These are phyloP conservation scores for Parnassius orleans DNA, from an alignment of 2,888 invertebrate genomes.

Conservation along the genomic window DNA sequence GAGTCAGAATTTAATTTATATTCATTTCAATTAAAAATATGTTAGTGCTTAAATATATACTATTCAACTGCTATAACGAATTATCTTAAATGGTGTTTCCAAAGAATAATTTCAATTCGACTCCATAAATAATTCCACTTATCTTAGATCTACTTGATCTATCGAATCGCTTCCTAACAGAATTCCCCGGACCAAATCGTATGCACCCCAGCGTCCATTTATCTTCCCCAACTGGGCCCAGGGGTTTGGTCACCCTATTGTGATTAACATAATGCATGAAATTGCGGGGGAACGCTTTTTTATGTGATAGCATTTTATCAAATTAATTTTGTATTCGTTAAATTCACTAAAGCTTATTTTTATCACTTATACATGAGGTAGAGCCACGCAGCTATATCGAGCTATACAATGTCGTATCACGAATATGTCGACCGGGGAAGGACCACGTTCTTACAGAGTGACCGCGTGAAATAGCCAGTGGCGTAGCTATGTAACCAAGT, in stretches of 20 bases:
- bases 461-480: too few relatives aligned
- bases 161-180: conserved; percentile 44
- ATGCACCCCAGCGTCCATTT: conserved; percentile 44
- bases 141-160: conserved; percentile 31
- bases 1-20: too few relatives aligned
- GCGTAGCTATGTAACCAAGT: too few relatives aligned
- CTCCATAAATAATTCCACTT: conserved; percentile 27
- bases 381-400: too few relatives aligned
- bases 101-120: conserved; percentile 16
- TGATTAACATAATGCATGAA: conserved; percentile 35
- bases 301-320: conserved; percentile 13
- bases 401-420: too few relatives aligned
- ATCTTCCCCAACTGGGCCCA: conserved; percentile 31
- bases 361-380: too few relatives aligned
- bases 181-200: conserved; percentile 32
- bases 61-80: too few relatives aligned
- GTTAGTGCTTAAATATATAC: not conserved
- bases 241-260: conserved; percentile 34
- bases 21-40: too few relatives aligned
- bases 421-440: too few relatives aligned
- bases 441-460: too few relatives aligned
- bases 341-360: not conserved
- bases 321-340: conserved; percentile 12
- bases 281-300: conserved; percentile 23
- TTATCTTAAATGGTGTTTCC: not conserved